A percentile compares a stretch with the other conserved stretches of the same genome.
Evolutionary conservation across 2,797 vertebrate genomes (phyloP).

Genomic region (Danio tinwini): DNA sequence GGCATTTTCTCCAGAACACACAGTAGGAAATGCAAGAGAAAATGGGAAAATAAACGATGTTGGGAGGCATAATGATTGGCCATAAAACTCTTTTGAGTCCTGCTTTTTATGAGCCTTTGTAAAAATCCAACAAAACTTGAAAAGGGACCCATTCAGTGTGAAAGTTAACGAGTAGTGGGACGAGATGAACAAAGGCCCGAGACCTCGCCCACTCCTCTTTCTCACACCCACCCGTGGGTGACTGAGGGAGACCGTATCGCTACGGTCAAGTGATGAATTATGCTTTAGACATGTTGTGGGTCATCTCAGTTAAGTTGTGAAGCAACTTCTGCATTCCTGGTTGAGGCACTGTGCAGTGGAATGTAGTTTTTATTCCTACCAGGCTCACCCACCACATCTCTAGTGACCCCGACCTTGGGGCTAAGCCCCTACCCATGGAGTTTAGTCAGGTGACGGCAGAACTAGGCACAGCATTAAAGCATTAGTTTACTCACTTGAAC

Average conservation of each 20-base stretch:
- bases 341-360: constrained; percentile 43
- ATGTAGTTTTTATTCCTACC: constrained; percentile 33
- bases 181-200: constrained; percentile 49
- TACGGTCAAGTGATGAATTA: constrained; percentile 37
- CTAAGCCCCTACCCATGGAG: constrained; percentile 34
- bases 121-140: constrained; percentile 66
- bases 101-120: constrained; percentile 71
- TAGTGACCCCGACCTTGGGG: constrained; percentile 47
- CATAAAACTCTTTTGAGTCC: constrained; percentile 73
- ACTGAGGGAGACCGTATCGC: constrained; percentile 15
- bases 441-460: constrained; percentile 48
- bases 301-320: constrained; percentile 18
- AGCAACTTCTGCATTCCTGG: constrained; percentile 24
- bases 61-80: constrained; percentile 68
- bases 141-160: constrained; percentile 54
- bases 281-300: constrained; percentile 20
- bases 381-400: constrained; percentile 29
- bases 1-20: constrained; percentile 12
- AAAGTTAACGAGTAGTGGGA: constrained; percentile 59
- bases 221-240: constrained; percentile 47
- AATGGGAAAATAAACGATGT: constrained; percentile 71
- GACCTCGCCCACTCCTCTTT: constrained; percentile 45
- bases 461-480: constrained; percentile 29
- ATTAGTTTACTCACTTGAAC: neutral
- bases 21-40: constrained; percentile 39